Percentiles rank a stretch among this genome's conserved stretches.
Conservation (phyloP, 1,140 invertebrate genomes). For the Saccostrea cuccullata region DNA sequence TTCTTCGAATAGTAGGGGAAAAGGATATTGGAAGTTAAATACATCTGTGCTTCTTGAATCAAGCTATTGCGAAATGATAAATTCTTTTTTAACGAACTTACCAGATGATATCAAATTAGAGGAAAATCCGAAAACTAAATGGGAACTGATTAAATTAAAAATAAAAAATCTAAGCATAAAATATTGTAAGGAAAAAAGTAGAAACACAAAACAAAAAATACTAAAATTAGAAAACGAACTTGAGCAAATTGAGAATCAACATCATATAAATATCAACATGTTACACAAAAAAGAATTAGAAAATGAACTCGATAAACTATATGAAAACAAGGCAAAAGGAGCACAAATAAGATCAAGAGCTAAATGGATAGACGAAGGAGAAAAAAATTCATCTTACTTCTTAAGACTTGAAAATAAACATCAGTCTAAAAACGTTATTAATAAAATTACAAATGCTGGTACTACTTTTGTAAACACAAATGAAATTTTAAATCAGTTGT, state of each 20-base stretch:
- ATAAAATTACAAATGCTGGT: too few species aligned
- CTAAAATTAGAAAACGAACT: not conserved
- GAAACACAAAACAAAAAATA: not conserved
- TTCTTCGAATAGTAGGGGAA: not conserved
- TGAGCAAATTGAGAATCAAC: too few species aligned
- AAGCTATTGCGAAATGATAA: not conserved
- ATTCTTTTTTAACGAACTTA: not conserved
- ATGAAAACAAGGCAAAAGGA: too few species aligned
- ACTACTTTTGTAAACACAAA: not conserved
- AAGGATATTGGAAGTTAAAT: too few species aligned
- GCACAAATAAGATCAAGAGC: too few species aligned
- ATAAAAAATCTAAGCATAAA: not conserved
- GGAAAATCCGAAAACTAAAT: not conserved
- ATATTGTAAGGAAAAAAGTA: not conserved
- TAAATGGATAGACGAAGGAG: not conserved
- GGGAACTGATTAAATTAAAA: not conserved
- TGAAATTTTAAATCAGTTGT: not conserved
- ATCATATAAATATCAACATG: not conserved
- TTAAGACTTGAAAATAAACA: not conserved
- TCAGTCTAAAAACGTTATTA: not conserved
- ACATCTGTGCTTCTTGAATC: not conserved
- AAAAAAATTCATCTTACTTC: too few species aligned
- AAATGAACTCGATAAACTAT: not conserved
- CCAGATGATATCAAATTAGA: not conserved
- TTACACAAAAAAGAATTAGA: not conserved